Conservation (phyloP, 1,140 invertebrate genomes). For the Cydia pomonella region DNA sequence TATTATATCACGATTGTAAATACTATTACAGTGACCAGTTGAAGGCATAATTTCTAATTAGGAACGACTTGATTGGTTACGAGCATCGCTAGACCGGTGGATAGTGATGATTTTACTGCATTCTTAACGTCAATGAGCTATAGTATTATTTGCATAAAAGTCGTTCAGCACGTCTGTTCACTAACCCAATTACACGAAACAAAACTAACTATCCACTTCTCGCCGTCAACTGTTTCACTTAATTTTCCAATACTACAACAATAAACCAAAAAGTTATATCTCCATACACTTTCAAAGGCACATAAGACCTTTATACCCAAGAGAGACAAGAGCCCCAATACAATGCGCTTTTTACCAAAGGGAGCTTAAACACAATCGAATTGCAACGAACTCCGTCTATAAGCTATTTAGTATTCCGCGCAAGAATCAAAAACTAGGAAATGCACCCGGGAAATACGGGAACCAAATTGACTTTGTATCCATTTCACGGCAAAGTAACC, state of each 20-base stretch:
- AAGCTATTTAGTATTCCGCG: constrained; percentile 16
- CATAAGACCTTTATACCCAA: background rate
- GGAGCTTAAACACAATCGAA: background rate
- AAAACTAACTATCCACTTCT: background rate
- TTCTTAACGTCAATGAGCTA: too few relatives aligned
- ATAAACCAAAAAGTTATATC: background rate
- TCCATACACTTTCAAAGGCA: background rate
- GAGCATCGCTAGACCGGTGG: too few relatives aligned
- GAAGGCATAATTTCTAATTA: too few relatives aligned
- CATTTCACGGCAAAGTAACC: constrained; percentile 25
- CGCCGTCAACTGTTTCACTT: background rate
- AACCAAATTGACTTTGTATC: constrained; percentile 27
- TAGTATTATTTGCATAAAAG: background rate
- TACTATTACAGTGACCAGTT: too few relatives aligned
- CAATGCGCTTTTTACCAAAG: background rate
- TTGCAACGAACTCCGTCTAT: background rate
- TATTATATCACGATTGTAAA: too few relatives aligned
- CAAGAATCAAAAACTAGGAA: constrained; percentile 16
- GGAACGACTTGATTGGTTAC: too few relatives aligned
- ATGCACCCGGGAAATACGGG: constrained; percentile 5
- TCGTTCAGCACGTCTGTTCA: background rate
- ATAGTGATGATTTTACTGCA: too few relatives aligned
- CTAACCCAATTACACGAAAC: background rate
- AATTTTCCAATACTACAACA: background rate
- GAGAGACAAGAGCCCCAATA: background rate